phyloP scores from a whole-genome alignment of 2,888 invertebrate species.

The Archaeoteleia sp. region DNA sequence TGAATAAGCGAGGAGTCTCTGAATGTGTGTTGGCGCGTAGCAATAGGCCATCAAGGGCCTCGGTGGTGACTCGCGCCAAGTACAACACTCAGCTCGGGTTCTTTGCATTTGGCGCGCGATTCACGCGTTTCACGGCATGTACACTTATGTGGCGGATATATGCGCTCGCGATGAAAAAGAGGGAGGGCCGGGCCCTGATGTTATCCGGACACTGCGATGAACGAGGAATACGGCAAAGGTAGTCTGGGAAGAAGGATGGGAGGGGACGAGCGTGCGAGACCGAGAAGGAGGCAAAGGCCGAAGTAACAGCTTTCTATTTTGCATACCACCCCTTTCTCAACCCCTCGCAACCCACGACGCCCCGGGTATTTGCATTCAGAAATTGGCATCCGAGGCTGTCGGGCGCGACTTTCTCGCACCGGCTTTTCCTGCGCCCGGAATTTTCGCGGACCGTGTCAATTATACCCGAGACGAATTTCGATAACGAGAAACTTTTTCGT shows the following conservation, averaged over 20 bases:
- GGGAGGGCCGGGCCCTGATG: conserved; percentile 53
- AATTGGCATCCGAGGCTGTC: conserved; percentile 71
- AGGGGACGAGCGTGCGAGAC: conserved; percentile 52
- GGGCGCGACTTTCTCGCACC: conserved; percentile 64
- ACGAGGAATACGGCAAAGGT: conserved; percentile 44
- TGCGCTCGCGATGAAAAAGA: conserved; percentile 22
- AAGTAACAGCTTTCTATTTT: conserved; percentile 73
- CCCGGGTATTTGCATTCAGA: conserved; percentile 74
- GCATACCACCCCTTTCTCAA: conserved; percentile 65
- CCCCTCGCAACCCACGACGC: conserved; percentile 47
- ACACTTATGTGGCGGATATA: conserved; percentile 53
- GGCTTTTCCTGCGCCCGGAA: conserved; percentile 41
- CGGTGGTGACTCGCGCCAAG: too few species aligned
- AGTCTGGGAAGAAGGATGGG: conserved; percentile 40
- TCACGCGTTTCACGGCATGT: conserved; percentile 17
- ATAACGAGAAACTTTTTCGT: conserved; percentile 35
- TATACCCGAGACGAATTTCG: too few species aligned
- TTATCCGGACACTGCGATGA: conserved; percentile 46
- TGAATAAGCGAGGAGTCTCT: too few species aligned
- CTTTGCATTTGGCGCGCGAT: conserved; percentile 15
- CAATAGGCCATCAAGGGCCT: too few species aligned
- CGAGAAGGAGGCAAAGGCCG: conserved; percentile 46
- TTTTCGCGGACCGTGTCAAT: conserved; percentile 45
- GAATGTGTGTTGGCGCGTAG: too few species aligned
- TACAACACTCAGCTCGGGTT: too few species aligned